Conservation (phyloP, 2,888 invertebrate genomes). For the Dichetophora obliterata region DNA sequence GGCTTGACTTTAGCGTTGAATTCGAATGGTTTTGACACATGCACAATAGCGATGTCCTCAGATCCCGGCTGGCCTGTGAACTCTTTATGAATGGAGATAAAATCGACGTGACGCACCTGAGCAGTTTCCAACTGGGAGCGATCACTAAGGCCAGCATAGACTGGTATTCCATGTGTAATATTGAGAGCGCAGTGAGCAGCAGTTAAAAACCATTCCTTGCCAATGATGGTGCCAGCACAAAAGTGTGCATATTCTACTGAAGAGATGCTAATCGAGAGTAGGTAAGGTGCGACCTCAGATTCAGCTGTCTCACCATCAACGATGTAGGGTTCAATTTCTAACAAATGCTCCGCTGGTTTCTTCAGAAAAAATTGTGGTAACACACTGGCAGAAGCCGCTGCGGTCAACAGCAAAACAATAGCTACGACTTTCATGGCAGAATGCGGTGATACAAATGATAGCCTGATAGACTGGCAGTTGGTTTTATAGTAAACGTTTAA, state of each 20-base stretch:
- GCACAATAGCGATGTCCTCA: constrained; percentile 73
- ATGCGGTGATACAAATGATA: constrained; percentile 6
- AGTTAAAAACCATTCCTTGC: constrained; percentile 67
- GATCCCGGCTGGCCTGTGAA: constrained; percentile 68
- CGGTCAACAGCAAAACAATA: constrained; percentile 33
- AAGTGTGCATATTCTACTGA: constrained; percentile 60
- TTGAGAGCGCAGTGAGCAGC: constrained; percentile 62
- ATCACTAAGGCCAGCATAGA: constrained; percentile 59
- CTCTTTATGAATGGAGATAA: constrained; percentile 62
- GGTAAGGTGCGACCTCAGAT: constrained; percentile 54
- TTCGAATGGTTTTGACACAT: constrained; percentile 58
- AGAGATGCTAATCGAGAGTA: constrained; percentile 59
- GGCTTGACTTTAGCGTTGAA: constrained; percentile 63
- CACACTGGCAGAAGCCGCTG: constrained; percentile 47
- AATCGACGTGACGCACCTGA: constrained; percentile 61
- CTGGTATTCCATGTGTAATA: constrained; percentile 51
- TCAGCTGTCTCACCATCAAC: constrained; percentile 53
- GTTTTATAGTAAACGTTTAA: not conserved
- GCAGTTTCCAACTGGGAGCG: constrained; percentile 53
- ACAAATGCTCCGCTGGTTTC: constrained; percentile 22
- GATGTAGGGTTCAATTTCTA: constrained; percentile 51
- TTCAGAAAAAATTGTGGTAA: constrained; percentile 42
- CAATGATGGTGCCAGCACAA: constrained; percentile 70
- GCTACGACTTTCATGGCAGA: constrained; percentile 5
- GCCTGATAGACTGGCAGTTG: not conserved